These are phyloP conservation scores for Catalaphyllia jardinei DNA, from an alignment of 64 coral and sea anemone species.

Conservation along the genomic window DNA sequence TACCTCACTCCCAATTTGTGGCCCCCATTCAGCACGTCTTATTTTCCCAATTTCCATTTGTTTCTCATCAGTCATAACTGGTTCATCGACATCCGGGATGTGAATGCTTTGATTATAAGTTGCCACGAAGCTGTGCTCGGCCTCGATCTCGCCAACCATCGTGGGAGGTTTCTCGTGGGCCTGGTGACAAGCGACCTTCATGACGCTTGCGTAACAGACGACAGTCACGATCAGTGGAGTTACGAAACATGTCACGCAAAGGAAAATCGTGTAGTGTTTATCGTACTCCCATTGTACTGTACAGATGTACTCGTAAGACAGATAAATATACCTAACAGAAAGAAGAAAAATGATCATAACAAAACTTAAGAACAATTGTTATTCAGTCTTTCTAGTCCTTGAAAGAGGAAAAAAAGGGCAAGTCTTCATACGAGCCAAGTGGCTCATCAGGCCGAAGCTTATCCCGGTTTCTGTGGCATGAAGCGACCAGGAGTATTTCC, in stretches of 20 bases:
- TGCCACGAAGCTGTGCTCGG: not conserved
- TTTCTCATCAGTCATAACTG: too few species aligned
- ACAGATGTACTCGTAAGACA: slow-evolving; percentile 72
- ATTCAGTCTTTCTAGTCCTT: too few species aligned
- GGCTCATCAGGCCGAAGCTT: too few species aligned
- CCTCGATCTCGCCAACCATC: slow-evolving; percentile 6
- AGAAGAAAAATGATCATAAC: too few species aligned
- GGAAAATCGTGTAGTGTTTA: slow-evolving; percentile 48
- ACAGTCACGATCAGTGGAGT: slow-evolving; percentile 54
- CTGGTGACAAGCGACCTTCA: slow-evolving; percentile 64
- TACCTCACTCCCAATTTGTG: too few species aligned
- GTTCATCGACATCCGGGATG: not conserved
- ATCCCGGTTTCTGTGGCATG: too few species aligned
- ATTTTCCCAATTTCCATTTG: too few species aligned
- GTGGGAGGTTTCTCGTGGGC: slow-evolving; percentile 14
- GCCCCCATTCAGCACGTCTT: too few species aligned
- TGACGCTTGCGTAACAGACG: slow-evolving; percentile 52
- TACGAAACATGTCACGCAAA: slow-evolving; percentile 51
- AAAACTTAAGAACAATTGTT: too few species aligned
- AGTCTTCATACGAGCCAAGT: too few species aligned
- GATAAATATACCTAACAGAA: slow-evolving; percentile 38
- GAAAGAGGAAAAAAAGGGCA: too few species aligned
- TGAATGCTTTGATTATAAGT: not conserved
- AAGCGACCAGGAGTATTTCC: too few species aligned
- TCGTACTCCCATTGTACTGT: slow-evolving; percentile 64